These are phyloP conservation scores for Thermophis baileyi DNA, from an alignment of 2,113 vertebrate genomes.

Conservation along the genomic window DNA sequence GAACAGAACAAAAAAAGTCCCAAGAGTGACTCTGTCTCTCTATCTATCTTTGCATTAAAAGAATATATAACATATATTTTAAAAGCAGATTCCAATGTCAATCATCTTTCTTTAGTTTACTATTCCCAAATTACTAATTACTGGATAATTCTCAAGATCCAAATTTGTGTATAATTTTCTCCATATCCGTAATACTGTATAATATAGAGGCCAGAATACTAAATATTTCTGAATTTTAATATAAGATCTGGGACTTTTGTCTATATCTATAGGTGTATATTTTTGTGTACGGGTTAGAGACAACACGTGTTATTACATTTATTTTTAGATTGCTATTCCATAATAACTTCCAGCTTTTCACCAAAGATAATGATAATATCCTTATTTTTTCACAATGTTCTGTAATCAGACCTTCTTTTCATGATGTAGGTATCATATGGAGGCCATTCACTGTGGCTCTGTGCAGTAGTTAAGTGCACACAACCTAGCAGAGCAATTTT, in stretches of 20 bases:
- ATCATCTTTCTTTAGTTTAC: constrained; percentile 49
- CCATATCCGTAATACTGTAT: constrained; percentile 14
- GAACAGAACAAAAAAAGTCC: background rate
- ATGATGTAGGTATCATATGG: background rate
- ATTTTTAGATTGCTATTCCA: background rate
- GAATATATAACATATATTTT: constrained; percentile 21
- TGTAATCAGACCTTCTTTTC: background rate
- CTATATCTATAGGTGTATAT: background rate
- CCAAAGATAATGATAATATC: background rate
- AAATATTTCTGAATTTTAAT: background rate
- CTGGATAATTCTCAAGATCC: constrained; percentile 53
- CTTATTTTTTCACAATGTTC: background rate
- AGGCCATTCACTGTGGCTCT: background rate
- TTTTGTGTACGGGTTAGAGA: background rate
- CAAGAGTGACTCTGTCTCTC: background rate
- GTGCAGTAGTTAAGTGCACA: background rate
- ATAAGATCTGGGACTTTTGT: background rate
- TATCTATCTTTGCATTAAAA: background rate
- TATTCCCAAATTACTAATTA: constrained; percentile 29
- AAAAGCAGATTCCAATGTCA: constrained; percentile 45
- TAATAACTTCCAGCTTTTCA: background rate
- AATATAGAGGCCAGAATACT: background rate
- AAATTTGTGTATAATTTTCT: constrained; percentile 42
- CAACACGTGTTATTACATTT: background rate
- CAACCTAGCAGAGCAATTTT: background rate